Evolutionary conservation across 2,888 invertebrate genomes (phyloP).

Genomic region (Kuschelorhynchus macadamiae): DNA sequence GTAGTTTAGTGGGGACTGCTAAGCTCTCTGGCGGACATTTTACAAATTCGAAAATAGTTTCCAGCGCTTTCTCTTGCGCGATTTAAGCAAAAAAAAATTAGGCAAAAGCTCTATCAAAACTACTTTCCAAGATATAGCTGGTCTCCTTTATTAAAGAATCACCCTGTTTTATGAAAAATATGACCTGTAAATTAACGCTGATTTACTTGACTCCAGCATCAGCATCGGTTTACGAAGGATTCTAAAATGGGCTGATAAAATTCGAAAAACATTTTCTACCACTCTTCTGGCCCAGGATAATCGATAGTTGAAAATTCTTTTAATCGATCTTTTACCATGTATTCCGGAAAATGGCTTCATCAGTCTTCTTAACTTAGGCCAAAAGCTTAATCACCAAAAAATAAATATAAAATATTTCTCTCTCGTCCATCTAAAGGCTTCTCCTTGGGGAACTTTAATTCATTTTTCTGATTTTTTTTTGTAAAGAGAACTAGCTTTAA

Average conservation of each 20-base stretch:
- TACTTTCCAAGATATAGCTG: too few species aligned
- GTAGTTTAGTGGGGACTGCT: too few species aligned
- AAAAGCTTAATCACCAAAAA: conserved; percentile 43
- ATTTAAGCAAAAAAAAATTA: too few species aligned
- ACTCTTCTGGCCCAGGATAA: conserved; percentile 39
- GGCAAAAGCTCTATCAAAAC: too few species aligned
- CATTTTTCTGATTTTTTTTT: too few species aligned
- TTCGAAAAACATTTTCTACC: conserved; percentile 45
- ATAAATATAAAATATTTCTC: conserved; percentile 20
- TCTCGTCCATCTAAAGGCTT: background rate
- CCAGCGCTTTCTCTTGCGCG: too few species aligned
- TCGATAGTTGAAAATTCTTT: conserved; percentile 54
- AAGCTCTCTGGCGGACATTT: too few species aligned
- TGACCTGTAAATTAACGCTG: too few species aligned
- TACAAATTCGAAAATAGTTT: too few species aligned
- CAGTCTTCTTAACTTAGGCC: conserved; percentile 27
- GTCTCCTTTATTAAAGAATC: too few species aligned
- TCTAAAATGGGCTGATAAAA: conserved; percentile 38
- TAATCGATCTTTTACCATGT: conserved; percentile 37
- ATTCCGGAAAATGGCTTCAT: conserved; percentile 53
- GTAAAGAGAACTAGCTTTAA: too few species aligned
- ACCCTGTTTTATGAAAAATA: too few species aligned
- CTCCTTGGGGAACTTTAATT: background rate
- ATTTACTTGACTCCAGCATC: conserved; percentile 40
- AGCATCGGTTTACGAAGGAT: conserved; percentile 43